Conservation (phyloP, 2,113 vertebrate species). For the Ciconia boyciana region DNA sequence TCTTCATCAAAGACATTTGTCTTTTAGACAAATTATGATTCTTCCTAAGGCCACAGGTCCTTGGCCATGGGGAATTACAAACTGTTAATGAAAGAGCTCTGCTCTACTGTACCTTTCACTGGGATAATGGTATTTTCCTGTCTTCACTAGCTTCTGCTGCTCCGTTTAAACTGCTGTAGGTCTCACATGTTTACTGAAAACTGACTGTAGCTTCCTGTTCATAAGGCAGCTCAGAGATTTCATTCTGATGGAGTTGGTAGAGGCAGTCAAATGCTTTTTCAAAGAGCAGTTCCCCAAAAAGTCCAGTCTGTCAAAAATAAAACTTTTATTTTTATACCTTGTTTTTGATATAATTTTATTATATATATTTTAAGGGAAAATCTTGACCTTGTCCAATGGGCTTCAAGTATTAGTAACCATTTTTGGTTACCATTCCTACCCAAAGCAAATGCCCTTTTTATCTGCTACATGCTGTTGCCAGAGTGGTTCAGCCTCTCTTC, state of each 20-base stretch:
- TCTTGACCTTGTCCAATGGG: neutral
- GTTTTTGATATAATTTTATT: neutral
- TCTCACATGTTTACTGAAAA: neutral
- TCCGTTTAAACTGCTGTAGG: neutral
- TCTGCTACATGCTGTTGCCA: neutral
- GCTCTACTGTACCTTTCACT: neutral
- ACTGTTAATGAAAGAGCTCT: neutral
- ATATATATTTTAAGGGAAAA: neutral
- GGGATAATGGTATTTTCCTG: neutral
- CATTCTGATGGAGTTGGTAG: neutral
- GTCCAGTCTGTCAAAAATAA: neutral
- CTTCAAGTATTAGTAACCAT: neutral
- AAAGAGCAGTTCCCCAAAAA: neutral
- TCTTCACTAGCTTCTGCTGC: neutral
- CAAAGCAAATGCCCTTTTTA: neutral
- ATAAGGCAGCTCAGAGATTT: neutral
- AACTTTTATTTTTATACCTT: neutral
- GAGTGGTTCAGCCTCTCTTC: neutral
- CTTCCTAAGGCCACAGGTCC: neutral
- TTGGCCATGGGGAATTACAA: neutral
- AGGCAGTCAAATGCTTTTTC: accelerated
- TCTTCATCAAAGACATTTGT: neutral
- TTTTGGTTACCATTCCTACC: neutral
- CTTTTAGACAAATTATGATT: neutral
- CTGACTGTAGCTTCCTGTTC: neutral